These are phyloP conservation scores for Sylvicola cinctus DNA, from an alignment of 2,888 invertebrate species.

Conservation along the genomic window DNA sequence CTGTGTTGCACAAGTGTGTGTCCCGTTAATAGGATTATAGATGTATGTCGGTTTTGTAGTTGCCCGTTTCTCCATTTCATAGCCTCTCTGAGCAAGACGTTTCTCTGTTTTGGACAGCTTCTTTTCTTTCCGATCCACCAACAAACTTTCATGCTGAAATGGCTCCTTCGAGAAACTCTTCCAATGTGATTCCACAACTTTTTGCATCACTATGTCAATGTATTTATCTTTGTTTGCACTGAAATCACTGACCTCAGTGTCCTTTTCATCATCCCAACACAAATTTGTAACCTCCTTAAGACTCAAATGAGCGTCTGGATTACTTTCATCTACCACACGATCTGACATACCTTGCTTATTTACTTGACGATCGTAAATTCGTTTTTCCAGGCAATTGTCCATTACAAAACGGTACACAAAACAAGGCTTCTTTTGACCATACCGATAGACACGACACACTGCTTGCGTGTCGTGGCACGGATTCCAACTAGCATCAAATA, in stretches of 20 bases:
- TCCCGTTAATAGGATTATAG: slow-evolving; percentile 25
- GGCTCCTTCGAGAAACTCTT: slow-evolving; percentile 58
- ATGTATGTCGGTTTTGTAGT: slow-evolving; percentile 37
- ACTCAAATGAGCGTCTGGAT: slow-evolving; percentile 83
- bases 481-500: slow-evolving; percentile 98
- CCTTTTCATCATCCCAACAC: slow-evolving; percentile 77
- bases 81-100: slow-evolving; percentile 71
- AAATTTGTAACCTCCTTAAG: slow-evolving; percentile 77
- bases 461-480: slow-evolving; percentile 97
- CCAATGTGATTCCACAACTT: slow-evolving; percentile 40
- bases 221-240: slow-evolving; percentile 49
- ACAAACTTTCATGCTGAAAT: slow-evolving; percentile 85
- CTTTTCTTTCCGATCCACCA: slow-evolving; percentile 88
- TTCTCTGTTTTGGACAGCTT: slow-evolving; percentile 87
- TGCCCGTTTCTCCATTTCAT: slow-evolving; percentile 85
- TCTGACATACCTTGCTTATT: slow-evolving; percentile 98
- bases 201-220: slow-evolving; percentile 63
- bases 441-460: slow-evolving; percentile 86
- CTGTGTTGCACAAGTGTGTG: slow-evolving; percentile 22
- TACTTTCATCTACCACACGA: slow-evolving; percentile 93
- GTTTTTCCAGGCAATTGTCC: slow-evolving; percentile 91
- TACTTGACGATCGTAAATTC: slow-evolving; percentile 95
- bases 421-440: slow-evolving; percentile 86
- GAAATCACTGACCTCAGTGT: slow-evolving; percentile 56
- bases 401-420: slow-evolving; percentile 93